Base-by-base conservation (phyloP, 1,140 invertebrate genomes). In the Atta cephalotes region DNA sequence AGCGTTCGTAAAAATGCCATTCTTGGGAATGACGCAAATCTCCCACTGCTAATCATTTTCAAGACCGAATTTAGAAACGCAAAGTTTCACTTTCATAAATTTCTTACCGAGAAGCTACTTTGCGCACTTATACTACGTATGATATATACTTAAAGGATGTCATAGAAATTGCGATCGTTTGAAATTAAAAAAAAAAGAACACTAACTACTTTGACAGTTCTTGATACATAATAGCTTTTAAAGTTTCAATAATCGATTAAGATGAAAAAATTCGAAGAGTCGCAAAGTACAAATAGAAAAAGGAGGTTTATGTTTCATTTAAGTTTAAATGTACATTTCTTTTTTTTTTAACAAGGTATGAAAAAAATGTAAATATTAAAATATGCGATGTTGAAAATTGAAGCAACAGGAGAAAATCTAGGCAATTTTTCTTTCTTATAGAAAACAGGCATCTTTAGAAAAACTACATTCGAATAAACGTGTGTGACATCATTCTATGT, bases 61-160 rank as follows among this genome's bases (percentile, higher is more conserved):
- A 84, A 84, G 45, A 84, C 2, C 35, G n/a, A 84, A 62, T 62
- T 76, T 74, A 84, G 56, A 35, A 76, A 74, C 12, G 31, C 25
- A 14, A 35, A 18, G 16, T 25, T 71, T 82, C 51, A 31, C 66
- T 49, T 82, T 82, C 53, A 60, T 39, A 35, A 25, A 18, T 49
- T 71, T 35, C 9, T 39, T 39, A 7, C 0, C 18, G 45, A 80
- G 31, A 45, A 9, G 25, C 18, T 45, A 39, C 45, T 10, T 68
- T 16, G 35, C 12, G 45, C 16, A 39, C 31, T 74, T 49, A 62
- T 31, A 21, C 60, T 58, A 35, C 31, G 31, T 35, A 5, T 25
- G 31, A 35, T 7, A 35, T 35, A 28, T 12, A 62, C 5, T 21
- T 31, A 45, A 4, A 12, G 28, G 3, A 16, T 62, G 56, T 76